A percentile compares a stretch with the other conserved stretches of the same genome.
phyloP scores from a whole-genome alignment of 2,888 invertebrate genomes.

The Pristionchus arcanus region DNA sequence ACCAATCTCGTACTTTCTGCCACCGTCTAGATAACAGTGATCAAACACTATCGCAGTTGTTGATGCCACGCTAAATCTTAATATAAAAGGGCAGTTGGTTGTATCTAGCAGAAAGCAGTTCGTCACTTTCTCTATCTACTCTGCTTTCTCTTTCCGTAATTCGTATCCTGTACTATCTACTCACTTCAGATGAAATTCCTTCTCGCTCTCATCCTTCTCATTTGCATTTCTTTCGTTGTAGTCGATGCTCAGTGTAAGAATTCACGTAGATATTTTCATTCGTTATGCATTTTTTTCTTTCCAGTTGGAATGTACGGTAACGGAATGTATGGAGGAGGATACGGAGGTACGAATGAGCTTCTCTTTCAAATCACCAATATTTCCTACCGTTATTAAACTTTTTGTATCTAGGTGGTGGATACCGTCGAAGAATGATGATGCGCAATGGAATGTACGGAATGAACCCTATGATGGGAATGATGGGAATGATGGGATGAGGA shows the following conservation, averaged over 20 bases:
- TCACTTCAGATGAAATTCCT: conserved; percentile 12
- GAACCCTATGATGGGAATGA: conserved; percentile 43
- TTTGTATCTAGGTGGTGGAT: conserved; percentile 8
- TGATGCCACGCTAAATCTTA: background rate
- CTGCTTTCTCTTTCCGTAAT: background rate
- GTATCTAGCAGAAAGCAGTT: background rate
- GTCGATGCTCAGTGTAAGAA: conserved; percentile 42
- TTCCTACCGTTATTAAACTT: background rate
- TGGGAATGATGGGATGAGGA: conserved; percentile 16
- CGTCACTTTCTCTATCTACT: background rate
- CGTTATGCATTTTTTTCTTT: background rate
- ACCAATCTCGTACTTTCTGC: background rate
- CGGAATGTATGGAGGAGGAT: conserved; percentile 38
- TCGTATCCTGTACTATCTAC: background rate
- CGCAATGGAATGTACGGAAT: conserved; percentile 29
- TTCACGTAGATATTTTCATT: background rate
- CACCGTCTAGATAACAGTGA: background rate
- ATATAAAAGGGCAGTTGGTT: background rate
- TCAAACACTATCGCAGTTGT: background rate
- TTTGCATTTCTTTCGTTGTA: background rate
- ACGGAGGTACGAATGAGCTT: background rate
- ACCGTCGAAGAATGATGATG: background rate
- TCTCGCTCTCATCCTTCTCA: conserved; percentile 18
- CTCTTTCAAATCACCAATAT: too few species aligned
- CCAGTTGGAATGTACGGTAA: conserved; percentile 37